Conservation (phyloP, 2,888 invertebrate genomes). For the Heliconius hortense region DNA sequence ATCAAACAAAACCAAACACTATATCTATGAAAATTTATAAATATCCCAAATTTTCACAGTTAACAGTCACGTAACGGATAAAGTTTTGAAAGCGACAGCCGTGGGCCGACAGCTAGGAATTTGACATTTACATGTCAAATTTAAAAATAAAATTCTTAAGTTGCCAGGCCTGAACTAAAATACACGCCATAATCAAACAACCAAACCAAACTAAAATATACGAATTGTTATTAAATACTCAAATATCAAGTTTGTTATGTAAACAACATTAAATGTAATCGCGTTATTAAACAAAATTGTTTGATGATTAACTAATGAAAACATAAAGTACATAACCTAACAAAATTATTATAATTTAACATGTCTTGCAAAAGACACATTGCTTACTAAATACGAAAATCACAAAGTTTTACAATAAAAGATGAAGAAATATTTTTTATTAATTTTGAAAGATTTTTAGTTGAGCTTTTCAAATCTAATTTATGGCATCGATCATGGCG, state of each 20-base stretch:
- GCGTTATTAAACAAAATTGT: neutral
- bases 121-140: conserved; percentile 18
- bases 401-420: too few relatives aligned
- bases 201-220: neutral
- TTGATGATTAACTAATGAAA: neutral
- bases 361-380: neutral
- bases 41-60: conserved; percentile 22
- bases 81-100: conserved; percentile 31
- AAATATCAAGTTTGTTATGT: neutral
- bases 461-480: too few relatives aligned
- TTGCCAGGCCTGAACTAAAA: neutral
- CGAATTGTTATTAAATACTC: neutral
- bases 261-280: neutral
- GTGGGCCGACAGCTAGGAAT: neutral
- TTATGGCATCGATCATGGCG: too few relatives aligned
- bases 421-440: too few relatives aligned
- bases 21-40: conserved; percentile 14
- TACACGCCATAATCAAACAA: too few relatives aligned
- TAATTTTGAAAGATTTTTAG: too few relatives aligned
- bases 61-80: conserved; percentile 23
- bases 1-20: conserved; percentile 3
- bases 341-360: neutral
- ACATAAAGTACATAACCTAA: neutral
- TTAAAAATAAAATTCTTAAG: conserved; percentile 18
- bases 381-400: neutral